Evolutionary conservation across 2,888 invertebrate species (phyloP), one percentile per base, ranked within the genome.

Genomic region (Pemphredon lugubris): DNA sequence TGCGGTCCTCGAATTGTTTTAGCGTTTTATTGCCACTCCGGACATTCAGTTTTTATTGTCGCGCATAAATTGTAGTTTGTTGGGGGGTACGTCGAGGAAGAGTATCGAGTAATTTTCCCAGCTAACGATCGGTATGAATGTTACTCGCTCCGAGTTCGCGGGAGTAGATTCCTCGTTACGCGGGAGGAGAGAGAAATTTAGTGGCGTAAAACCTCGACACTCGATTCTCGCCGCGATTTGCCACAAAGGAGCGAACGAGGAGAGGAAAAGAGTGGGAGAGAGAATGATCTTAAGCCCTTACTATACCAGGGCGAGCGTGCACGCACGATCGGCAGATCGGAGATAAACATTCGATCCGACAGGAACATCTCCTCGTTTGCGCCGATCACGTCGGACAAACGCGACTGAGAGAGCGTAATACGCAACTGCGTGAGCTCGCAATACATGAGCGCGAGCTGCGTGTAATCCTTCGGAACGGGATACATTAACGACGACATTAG

Each of bases 301-400:
- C 57, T 20, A 21, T 34, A 42, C 60, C 21, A 30, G 47, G 39
- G 42, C 45, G 65, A 59, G 54, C 54, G 60, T 48, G 51, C 58
- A 59, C 61, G 78, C 59, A 64, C 68, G 81, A 74, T 77, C 78
- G 75, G 74, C 71, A 77, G 83, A 83, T 83, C 81, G 80, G 50
- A 83, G 83, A 83, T 83, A 83, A 83, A 82, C 76, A 76, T 65
- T 73, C 71, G 69, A 78, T 68, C 80, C 70, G 79, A 81, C 83
- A 82, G 83, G 75, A 84, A 83, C 77, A 82, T 83, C 83, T 83
- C 74, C 84, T 86, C 84, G 86, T 86, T 86, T 82, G 86, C 81
- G 85, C 83, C 84, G 84, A 86, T 85, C 84, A 84, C 79, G 84
- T 83, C 79, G 79, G 70, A 84, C 78, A 80, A 83, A 82, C 84